These are phyloP conservation scores for Hylyphantes graminicola DNA, from an alignment of 1,140 invertebrate genomes.

Conservation along the genomic window DNA sequence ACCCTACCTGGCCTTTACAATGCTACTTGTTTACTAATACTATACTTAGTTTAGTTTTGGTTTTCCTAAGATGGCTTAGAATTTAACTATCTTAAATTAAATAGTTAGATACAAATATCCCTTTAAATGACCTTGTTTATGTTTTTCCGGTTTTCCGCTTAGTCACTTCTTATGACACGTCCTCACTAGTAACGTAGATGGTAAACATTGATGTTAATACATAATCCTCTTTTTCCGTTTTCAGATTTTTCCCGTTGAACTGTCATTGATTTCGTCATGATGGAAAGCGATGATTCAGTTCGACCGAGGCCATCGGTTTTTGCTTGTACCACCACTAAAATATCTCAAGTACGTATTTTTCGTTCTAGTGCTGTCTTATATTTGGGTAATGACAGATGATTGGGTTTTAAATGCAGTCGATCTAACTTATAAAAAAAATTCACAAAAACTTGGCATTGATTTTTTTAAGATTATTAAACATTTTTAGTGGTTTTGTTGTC, in stretches of 20 bases:
- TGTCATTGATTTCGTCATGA: conserved; percentile 42
- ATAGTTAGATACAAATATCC: no score
- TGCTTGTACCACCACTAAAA: conserved; percentile 43
- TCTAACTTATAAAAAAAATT: no score
- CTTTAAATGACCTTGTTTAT: no score
- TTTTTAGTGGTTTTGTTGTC: no score
- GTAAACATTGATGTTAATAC: neutral
- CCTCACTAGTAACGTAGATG: neutral
- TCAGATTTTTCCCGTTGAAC: neutral
- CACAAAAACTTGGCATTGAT: no score
- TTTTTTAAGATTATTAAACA: no score
- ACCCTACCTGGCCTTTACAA: no score
- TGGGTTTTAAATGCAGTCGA: neutral
- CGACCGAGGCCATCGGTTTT: conserved; percentile 49
- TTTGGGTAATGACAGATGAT: neutral
- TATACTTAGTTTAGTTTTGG: no score
- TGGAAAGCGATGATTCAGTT: conserved; percentile 55
- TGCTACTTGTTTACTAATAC: no score
- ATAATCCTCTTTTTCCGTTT: conserved; percentile 4
- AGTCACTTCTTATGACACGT: conserved; percentile 11
- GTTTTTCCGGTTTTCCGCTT: no score
- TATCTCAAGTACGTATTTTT: conserved; percentile 49
- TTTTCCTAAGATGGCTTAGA: no score
- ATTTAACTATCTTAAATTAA: no score
- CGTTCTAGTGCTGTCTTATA: neutral